Evolutionary conservation across 2,797 vertebrate species (phyloP).

Genomic region (Tadarida brasiliensis): DNA sequence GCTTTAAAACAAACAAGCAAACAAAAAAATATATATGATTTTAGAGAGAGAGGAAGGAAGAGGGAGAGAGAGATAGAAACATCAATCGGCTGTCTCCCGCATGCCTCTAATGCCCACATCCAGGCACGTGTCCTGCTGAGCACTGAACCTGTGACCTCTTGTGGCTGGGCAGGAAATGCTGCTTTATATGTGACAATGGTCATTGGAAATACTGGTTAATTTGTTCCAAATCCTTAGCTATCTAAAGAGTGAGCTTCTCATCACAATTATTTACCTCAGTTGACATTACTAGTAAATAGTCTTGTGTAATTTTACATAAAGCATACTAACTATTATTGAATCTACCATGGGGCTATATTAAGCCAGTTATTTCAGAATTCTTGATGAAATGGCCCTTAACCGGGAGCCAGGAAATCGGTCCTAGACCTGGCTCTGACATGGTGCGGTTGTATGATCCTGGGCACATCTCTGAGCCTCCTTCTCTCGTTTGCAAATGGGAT

Average conservation of each 20-base stretch:
- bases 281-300: background rate
- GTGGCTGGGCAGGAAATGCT: background rate
- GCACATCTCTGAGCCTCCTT: background rate
- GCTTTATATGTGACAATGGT: background rate
- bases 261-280: background rate
- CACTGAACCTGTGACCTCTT: too few relatives aligned
- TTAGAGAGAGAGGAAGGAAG: too few relatives aligned
- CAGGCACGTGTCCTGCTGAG: too few relatives aligned
- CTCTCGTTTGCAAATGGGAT: background rate
- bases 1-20: background rate
- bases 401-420: background rate
- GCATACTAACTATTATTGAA: background rate
- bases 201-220: slow-evolving; percentile 12
- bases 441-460: background rate
- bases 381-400: background rate
- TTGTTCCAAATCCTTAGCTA: background rate
- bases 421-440: background rate
- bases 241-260: background rate
- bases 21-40: too few relatives aligned
- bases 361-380: slow-evolving; percentile 5
- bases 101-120: too few relatives aligned
- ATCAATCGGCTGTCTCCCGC: too few relatives aligned
- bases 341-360: background rate
- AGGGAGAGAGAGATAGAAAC: too few relatives aligned
- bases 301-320: background rate